Evolutionary conservation across 2,113 vertebrate species (phyloP).

Genomic region (Microtus montanus): DNA sequence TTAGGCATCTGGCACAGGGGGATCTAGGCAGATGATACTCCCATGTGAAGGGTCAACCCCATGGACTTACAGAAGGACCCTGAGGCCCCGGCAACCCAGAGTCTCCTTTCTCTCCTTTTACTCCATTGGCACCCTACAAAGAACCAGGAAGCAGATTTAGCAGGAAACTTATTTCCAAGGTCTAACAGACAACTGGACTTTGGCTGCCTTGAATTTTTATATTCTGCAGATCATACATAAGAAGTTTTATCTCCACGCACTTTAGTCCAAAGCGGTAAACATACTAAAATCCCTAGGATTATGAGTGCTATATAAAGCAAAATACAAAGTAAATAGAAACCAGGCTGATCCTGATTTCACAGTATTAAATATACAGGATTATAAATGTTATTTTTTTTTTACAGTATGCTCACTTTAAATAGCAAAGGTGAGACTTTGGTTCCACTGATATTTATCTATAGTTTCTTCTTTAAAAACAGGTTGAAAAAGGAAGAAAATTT

Average conservation of each 20-base stretch:
- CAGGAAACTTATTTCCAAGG: not conserved
- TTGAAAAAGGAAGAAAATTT: not conserved
- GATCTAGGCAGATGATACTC: not conserved
- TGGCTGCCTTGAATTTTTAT: not conserved
- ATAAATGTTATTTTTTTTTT: slow-evolving; percentile 30
- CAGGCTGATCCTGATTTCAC: not conserved
- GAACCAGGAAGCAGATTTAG: slow-evolving; percentile 44
- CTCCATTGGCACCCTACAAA: slow-evolving; percentile 92
- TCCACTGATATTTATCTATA: slow-evolving; percentile 41
- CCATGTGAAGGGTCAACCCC: not conserved
- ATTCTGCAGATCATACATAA: not conserved
- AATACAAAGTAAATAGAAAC: slow-evolving; percentile 30
- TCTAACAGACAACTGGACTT: not conserved
- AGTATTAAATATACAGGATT: slow-evolving; percentile 14
- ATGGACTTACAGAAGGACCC: slow-evolving; percentile 94
- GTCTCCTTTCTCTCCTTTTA: slow-evolving; percentile 97
- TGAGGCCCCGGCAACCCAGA: slow-evolving; percentile 92
- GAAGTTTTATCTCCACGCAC: not conserved
- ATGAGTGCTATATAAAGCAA: not conserved
- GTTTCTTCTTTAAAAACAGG: not conserved
- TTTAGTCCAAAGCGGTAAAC: slow-evolving; percentile 33
- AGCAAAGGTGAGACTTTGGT: slow-evolving; percentile 23
- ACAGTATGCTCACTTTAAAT: slow-evolving; percentile 26
- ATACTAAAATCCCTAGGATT: not conserved
- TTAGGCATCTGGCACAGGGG: not conserved